Conservation (phyloP, 2,113 vertebrate genomes). For the Coracopsis vasa region DNA sequence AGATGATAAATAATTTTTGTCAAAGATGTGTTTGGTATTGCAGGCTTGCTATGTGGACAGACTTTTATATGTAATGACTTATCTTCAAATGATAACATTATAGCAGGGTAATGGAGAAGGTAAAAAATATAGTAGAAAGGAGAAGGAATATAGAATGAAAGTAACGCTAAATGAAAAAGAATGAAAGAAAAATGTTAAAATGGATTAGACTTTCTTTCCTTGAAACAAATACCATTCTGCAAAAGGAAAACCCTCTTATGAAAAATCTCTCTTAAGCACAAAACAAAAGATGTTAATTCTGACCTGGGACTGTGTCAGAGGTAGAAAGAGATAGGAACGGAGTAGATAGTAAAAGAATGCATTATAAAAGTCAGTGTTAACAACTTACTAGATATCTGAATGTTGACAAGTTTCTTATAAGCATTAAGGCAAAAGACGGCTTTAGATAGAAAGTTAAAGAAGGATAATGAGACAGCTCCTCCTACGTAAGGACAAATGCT, state of each 20-base stretch:
- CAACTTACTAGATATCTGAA: neutral
- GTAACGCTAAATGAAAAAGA: too few relatives aligned
- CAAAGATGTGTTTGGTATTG: neutral
- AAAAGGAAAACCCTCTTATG: neutral
- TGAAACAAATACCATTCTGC: neutral
- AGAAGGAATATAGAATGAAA: neutral
- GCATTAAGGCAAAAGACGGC: neutral
- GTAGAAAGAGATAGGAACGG: neutral
- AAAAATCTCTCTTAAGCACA: neutral
- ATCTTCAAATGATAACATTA: neutral
- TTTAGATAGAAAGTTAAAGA: neutral
- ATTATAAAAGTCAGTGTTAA: neutral
- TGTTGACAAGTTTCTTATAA: neutral
- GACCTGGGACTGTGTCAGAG: neutral
- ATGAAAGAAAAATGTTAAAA: neutral
- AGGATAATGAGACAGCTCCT: neutral
- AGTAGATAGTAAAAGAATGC: neutral
- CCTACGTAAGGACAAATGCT: neutral
- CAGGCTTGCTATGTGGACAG: neutral
- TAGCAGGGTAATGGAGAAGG: neutral
- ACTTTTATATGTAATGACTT: neutral
- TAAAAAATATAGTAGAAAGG: neutral
- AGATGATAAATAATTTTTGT: neutral
- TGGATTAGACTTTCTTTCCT: neutral
- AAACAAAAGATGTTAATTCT: neutral